Evolutionary conservation across 2,888 invertebrate genomes (phyloP), one percentile per base, ranked within the genome.

Genomic region (Brachyopa scutellaris): DNA sequence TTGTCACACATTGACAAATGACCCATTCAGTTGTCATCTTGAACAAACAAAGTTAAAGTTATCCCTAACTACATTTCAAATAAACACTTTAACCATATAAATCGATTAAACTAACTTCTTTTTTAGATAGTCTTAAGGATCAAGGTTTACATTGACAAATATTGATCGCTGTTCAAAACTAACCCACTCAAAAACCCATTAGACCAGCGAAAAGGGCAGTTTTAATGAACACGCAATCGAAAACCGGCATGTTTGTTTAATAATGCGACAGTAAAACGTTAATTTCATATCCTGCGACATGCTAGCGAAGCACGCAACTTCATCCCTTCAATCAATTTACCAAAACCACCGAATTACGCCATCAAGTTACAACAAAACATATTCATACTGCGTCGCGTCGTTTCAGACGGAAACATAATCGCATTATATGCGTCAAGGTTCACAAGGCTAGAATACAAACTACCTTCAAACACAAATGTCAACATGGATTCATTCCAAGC

Each of bases 391-490:
- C n/a, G n/a, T n/a, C n/a, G n/a, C n/a, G n/a, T n/a, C n/a, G n/a
- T n/a, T n/a, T n/a, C n/a, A 9, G 59, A 57, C 13, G 21, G 15
- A 40, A 61, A 7, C 55, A 74, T 70, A 76, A 64, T 80, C 74
- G 69, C 69, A 62, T 70, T 57, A 70, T 17, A 21, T 13, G 29
- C 57, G 57, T 64, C 77, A 78, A 64, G 42, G 62, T 69, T 57
- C 49, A 70, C 33, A 51, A 36, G 38, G 67, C 55, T 57, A 61
- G 38, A 73, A 59, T 66, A 42, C n/a, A 61, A 67, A 31, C 47
- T 57, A 21, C 69, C 69, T 59, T 42, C 67, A 55, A 31, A n/a
- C 33, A n/a, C 33, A 67, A 79, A 73, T 72, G 78, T 51, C 78
- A 78, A 26, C 49, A 38, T 31, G 55, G 49, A 51, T 76, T 45